phyloP scores from a whole-genome alignment of 2,888 invertebrate species.

The Rhyacophila evoluta region DNA sequence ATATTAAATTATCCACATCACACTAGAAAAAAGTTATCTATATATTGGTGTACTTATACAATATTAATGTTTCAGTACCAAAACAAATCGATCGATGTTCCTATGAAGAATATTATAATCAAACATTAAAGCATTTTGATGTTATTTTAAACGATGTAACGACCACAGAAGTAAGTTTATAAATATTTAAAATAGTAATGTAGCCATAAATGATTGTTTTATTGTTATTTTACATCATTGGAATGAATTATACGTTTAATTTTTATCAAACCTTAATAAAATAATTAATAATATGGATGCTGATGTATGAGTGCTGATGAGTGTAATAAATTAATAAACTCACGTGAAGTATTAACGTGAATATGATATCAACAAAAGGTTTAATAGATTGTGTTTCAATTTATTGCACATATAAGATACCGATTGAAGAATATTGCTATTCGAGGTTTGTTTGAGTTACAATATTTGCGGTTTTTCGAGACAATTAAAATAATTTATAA shows the following conservation, averaged over 20 bases:
- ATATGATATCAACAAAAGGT: no score
- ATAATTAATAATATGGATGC: no score
- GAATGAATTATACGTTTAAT: no score
- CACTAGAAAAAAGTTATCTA: no score
- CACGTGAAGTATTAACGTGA: background rate
- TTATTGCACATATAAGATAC: no score
- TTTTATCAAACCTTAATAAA: no score
- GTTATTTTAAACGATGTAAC: conserved; percentile 65
- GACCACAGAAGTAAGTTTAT: conserved; percentile 68
- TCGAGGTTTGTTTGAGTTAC: background rate
- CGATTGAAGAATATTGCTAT: no score
- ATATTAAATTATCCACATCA: no score
- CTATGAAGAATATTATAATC: conserved; percentile 81
- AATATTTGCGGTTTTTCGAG: background rate
- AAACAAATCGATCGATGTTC: conserved; percentile 76
- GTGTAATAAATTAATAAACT: background rate
- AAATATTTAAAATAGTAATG: background rate
- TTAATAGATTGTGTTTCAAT: no score
- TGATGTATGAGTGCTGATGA: no score
- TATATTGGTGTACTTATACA: no score
- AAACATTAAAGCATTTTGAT: conserved; percentile 76
- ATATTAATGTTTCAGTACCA: conserved; percentile 66
- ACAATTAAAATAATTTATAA: background rate
- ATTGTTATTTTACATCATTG: no score
- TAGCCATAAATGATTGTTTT: background rate